Conservation (phyloP, 2,113 vertebrate genomes). For the Nothoprocta pentlandii region DNA sequence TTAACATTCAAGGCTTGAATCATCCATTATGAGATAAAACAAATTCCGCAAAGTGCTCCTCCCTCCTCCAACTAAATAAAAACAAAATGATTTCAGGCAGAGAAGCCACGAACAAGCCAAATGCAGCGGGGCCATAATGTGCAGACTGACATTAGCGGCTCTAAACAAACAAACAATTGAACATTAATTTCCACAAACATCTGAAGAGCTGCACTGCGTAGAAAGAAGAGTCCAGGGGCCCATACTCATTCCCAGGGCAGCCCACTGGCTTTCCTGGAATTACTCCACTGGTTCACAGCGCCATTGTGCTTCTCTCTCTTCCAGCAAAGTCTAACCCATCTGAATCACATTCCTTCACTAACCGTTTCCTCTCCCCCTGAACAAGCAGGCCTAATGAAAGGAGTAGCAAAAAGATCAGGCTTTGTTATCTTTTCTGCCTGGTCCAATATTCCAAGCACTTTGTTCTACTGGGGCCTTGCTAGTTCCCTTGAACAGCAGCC, state of each 20-base stretch:
- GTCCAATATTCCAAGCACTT: conserved; percentile 59
- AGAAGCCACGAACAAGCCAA: conserved; percentile 51
- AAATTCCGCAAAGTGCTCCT: not conserved
- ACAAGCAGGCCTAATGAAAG: not conserved
- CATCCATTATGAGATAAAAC: conserved; percentile 21
- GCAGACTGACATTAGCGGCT: conserved; percentile 9
- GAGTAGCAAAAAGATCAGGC: conserved; percentile 20
- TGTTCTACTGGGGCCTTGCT: not conserved
- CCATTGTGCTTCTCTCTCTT: conserved; percentile 42
- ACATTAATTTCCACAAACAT: conserved; percentile 30
- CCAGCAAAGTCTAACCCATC: conserved; percentile 45
- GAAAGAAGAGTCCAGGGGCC: conserved; percentile 35
- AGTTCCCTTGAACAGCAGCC: conserved; percentile 49
- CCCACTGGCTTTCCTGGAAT: conserved; percentile 20
- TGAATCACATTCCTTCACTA: conserved; percentile 35
- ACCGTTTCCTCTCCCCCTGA: conserved; percentile 1
- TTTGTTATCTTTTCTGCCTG: conserved; percentile 66
- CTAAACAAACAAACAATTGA: conserved; percentile 51
- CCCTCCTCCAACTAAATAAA: conserved; percentile 17
- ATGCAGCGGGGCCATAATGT: conserved; percentile 1
- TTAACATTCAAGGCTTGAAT: conserved; percentile 22
- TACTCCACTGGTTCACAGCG: conserved; percentile 34
- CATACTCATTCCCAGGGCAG: conserved; percentile 40
- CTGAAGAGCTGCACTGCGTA: conserved; percentile 14
- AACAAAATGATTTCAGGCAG: conserved; percentile 28